phyloP scores from a whole-genome alignment of 1,140 invertebrate species.

The Pinna nobilis region DNA sequence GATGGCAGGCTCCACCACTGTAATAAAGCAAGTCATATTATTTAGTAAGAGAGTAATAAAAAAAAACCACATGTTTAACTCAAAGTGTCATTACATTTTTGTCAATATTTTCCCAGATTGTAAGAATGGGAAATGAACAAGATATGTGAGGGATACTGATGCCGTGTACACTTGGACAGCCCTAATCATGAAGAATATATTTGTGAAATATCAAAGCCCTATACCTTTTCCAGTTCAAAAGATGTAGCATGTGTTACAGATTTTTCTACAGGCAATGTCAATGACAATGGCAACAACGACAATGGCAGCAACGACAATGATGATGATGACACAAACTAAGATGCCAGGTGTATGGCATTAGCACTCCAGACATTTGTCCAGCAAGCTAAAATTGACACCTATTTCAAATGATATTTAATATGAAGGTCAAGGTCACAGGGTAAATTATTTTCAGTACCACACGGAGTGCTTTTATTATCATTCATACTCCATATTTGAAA shows the following conservation, averaged over 20 bases:
- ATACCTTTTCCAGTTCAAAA: background rate
- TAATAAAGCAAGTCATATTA: slow-evolving; percentile 6
- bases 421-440: background rate
- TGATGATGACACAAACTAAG: background rate
- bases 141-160: background rate
- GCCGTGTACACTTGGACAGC: background rate
- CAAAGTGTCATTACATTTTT: background rate
- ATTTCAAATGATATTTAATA: background rate
- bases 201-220: background rate
- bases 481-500: background rate
- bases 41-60: background rate
- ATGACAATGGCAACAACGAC: background rate
- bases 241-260: background rate
- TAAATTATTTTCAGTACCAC: background rate
- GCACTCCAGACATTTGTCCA: background rate
- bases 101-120: background rate
- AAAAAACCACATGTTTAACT: background rate
- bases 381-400: background rate
- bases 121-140: background rate
- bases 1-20: slow-evolving; percentile 53
- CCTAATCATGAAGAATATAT: background rate
- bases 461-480: background rate
- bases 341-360: background rate
- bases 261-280: background rate
- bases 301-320: background rate